Percentiles rank a stretch among this genome's conserved stretches.
Conservation (phyloP, 1,140 invertebrate genomes). For the Pantala flavescens region DNA sequence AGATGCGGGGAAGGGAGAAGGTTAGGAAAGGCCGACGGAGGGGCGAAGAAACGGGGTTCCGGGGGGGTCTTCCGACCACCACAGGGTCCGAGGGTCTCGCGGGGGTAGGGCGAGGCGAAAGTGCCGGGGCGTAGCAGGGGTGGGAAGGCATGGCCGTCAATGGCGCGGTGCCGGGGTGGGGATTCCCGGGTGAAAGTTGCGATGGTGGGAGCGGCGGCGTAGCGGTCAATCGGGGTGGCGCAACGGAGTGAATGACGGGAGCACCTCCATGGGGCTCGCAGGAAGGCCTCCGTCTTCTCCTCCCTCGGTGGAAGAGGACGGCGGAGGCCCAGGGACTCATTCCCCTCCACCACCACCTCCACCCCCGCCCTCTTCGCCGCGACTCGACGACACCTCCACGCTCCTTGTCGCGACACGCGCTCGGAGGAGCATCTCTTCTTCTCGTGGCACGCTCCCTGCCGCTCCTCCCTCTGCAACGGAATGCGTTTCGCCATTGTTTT, state of each 20-base stretch:
- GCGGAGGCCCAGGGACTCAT: not conserved
- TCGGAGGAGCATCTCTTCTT: not conserved
- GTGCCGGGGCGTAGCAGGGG: not conserved
- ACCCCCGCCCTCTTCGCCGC: not conserved
- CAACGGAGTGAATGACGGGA: not conserved
- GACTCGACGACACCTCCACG: not conserved
- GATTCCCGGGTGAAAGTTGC: not conserved
- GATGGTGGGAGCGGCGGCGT: not conserved
- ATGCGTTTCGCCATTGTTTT: not conserved
- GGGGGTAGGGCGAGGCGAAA: not conserved
- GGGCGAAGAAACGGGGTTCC: not conserved
- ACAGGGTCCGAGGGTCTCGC: not conserved
- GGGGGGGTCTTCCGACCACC: not conserved
- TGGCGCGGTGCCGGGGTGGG: not conserved
- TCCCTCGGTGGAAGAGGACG: not conserved
- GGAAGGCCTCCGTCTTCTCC: conserved; percentile 3
- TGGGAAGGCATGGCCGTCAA: not conserved
- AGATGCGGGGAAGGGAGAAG: not conserved
- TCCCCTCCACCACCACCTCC: not conserved
- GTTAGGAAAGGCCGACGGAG: not conserved
- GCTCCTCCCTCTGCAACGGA: not conserved
- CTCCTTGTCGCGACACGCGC: not conserved
- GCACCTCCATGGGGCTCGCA: not conserved
- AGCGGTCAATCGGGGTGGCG: not conserved
- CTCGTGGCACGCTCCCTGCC: not conserved